These are phyloP conservation scores for Oryzias celebensis DNA, from an alignment of 2,113 vertebrate species.

Conservation along the genomic window DNA sequence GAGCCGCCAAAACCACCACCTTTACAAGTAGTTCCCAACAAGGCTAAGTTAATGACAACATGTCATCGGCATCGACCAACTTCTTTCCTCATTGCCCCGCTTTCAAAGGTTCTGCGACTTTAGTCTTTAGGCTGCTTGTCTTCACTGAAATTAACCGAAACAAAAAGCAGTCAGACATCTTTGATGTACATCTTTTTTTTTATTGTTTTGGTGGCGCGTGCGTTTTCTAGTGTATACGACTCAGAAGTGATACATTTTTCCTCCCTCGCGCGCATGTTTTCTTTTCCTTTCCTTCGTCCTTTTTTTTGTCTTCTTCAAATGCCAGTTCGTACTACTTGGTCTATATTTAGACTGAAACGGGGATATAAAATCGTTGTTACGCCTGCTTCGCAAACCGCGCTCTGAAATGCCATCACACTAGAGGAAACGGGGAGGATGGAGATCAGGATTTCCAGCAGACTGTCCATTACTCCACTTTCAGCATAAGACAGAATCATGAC, in stretches of 20 bases:
- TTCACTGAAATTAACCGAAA: constrained; percentile 9
- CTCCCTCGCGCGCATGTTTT: constrained; percentile 5
- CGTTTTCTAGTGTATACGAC: constrained; percentile 14
- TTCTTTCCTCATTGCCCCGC: constrained; percentile 64
- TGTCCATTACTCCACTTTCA: constrained; percentile 52
- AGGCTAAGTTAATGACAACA: constrained; percentile 74
- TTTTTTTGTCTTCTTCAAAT: constrained; percentile 18
- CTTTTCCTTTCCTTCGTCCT: constrained; percentile 2
- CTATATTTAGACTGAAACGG: constrained; percentile 44
- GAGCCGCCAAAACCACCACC: background rate
- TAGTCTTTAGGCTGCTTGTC: background rate
- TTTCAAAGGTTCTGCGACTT: constrained; percentile 50
- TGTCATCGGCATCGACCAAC: constrained; percentile 72
- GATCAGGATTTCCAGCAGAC: constrained; percentile 47
- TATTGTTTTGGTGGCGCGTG: constrained; percentile 35
- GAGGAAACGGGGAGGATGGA: constrained; percentile 58
- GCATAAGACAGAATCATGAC: constrained; percentile 46
- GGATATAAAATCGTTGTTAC: constrained; percentile 24
- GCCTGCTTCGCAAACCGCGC: constrained; percentile 52
- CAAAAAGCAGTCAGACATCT: constrained; percentile 3
- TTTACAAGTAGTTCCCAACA: constrained; percentile 62
- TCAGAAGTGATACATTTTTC: constrained; percentile 30
- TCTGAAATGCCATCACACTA: constrained; percentile 71
- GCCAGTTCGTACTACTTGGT: constrained; percentile 43
- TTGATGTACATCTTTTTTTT: constrained; percentile 12